Evolutionary conservation across 2,888 invertebrate species (phyloP), one percentile per base, ranked within the genome.

Genomic region (Mellilla xanthometata): DNA sequence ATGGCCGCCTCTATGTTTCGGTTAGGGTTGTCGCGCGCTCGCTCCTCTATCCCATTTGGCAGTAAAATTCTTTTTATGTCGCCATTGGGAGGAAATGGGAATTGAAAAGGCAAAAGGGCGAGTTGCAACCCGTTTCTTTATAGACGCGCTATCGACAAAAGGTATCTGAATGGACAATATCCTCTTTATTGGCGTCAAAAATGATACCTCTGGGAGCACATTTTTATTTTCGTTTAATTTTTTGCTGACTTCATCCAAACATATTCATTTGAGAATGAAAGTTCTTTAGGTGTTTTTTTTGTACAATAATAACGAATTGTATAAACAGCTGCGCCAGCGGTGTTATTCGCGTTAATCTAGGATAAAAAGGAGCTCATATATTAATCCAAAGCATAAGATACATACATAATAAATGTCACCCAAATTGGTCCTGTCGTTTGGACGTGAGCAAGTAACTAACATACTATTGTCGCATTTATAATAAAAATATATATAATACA

Each of bases 1-100:
- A 69, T 71, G 65, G 70, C 62, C 54, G 56, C 52, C 58, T 60
- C 62, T 62, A 66, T 63, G 55, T 60, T 52, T 57, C 49, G 40
- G 19, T 39, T 41, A 41, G 47, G 36, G 41, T 23, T 45, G 45
- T 39, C 10, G 12, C 30, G 22, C 28, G 19, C 32, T 2, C 39
- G 6, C 12, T 32, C 24, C 31, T 32, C 41, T 29, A 38, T 24
- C 32, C 15, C 39, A 35, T 29, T 6, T 7, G 39, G 24, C 29
- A 30, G 29, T 45, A 34, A 29, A 35, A 33, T 36, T 35, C 31
- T 26, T 15, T 41, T 29, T 33, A 34, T 19, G 24, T 3, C 29
- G 13, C 15, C 24, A 34, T 41, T 34, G 34, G 23, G 34, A 34
- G 33, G 40, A 19, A 33, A 41, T 41, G 22, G 40, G 12, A 33